Base-by-base conservation (phyloP, 1,140 invertebrate genomes). In the Manduca sexta region DNA sequence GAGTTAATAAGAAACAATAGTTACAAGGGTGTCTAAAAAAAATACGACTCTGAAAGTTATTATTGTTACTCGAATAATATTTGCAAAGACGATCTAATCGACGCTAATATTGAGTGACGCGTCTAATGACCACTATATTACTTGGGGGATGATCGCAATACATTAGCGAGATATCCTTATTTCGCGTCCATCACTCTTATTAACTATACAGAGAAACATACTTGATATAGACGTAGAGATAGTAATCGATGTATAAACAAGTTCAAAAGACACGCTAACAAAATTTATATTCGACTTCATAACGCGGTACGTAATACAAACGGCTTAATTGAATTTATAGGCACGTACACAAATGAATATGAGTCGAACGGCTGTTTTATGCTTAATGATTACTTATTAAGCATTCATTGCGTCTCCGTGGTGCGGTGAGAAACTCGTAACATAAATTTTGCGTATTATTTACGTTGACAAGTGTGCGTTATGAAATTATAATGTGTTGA, bases 371-470 rank as follows among this genome's bases (percentile, higher is more conserved):
- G 62, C 49, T 70, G 69, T 72, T 71, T 58, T 68, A 73, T 69
- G 69, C 55, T 68, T 75, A 80, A 78, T 81, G 71, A 75, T 61
- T 42, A 48, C 57, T 54, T 52, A 74, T 84, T 84, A 79, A 51
- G 73, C 68, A 84, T 84, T 80, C 81, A 68, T 57, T 56, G 65
- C 60, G 69, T 59, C 69, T 61, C 48, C 61, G 63, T 65, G 56
- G 72, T 74, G 76, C 77, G 78, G 78, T 84, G 81, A 82, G 81
- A 84, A 84, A 78, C 72, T 80, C 74, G 76, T 80, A 82, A 81
- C 78, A 84, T 84, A 82, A 82, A 84, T 84, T 84, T 84, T 79
- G 81, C 81, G 76, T 84, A 84, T 84, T 82, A 84, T 82, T 82
- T 81, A 81, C 66, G 75, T 73, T 74, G 81, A 82, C 81, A 80